Conservation (phyloP, 92 coral and sea anemone species). For the Desmophyllum pertusum region DNA sequence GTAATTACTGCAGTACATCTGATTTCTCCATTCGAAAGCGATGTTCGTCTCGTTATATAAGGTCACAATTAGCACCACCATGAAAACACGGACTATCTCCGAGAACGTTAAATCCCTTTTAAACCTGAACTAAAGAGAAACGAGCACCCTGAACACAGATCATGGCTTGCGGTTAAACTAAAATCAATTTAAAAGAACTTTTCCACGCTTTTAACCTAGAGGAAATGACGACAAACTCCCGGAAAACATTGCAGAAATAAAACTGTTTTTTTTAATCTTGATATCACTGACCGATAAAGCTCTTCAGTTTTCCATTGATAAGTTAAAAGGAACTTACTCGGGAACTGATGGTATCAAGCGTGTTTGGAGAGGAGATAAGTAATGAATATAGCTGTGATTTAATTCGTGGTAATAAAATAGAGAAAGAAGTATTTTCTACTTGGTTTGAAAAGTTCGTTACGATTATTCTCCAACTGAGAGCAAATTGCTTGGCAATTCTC, state of each 20-base stretch:
- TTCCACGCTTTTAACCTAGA: neutral
- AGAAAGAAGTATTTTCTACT: neutral
- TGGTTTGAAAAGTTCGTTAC: neutral
- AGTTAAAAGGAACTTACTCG: slow-evolving; percentile 19
- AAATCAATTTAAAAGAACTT: neutral
- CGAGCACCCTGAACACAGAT: neutral
- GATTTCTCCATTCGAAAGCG: slow-evolving; percentile 24
- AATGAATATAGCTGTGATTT: slow-evolving; percentile 10
- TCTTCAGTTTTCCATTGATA: slow-evolving; percentile 31
- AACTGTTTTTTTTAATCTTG: slow-evolving; percentile 2
- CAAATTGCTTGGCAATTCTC: neutral
- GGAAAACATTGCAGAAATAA: neutral
- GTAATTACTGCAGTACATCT: slow-evolving; percentile 2
- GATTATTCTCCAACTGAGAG: slow-evolving; percentile 17
- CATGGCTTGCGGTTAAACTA: neutral
- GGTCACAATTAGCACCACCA: slow-evolving; percentile 53
- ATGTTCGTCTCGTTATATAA: slow-evolving; percentile 19
- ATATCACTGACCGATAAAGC: slow-evolving; percentile 27
- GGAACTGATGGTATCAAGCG: slow-evolving; percentile 25
- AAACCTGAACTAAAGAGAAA: neutral
- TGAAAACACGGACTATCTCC: neutral
- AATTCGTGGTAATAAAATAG: neutral
- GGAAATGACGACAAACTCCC: slow-evolving; percentile 1
- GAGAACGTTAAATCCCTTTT: neutral
- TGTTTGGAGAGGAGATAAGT: neutral